Percentiles rank a stretch among this genome's conserved stretches.
phyloP scores from a whole-genome alignment of 2,113 vertebrate genomes.

The Dasypus novemcinctus region DNA sequence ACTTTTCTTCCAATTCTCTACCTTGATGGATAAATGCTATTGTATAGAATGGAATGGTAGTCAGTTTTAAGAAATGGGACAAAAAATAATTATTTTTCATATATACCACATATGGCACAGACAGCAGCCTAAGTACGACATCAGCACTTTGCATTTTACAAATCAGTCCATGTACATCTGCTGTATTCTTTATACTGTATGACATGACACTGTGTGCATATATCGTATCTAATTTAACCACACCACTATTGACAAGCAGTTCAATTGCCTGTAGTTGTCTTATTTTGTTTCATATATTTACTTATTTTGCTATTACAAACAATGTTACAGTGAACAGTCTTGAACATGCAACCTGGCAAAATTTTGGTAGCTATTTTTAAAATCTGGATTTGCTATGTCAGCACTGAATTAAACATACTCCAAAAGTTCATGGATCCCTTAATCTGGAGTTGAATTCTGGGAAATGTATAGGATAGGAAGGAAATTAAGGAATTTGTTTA shows the following conservation, averaged over 20 bases:
- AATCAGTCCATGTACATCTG: background rate
- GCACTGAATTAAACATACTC: background rate
- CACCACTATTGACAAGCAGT: background rate
- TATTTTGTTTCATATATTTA: background rate
- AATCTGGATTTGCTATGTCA: background rate
- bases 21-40: background rate
- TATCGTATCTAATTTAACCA: background rate
- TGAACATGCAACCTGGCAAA: background rate
- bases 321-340: background rate
- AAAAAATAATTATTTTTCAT: constrained; percentile 7
- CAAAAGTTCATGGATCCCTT: background rate
- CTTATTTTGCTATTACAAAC: background rate
- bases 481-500: background rate
- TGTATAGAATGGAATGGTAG: background rate
- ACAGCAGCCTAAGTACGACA: background rate
- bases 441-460: background rate
- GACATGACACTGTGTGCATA: background rate
- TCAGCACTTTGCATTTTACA: background rate
- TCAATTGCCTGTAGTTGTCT: background rate
- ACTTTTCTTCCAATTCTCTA: background rate
- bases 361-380: constrained; percentile 3
- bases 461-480: background rate
- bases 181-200: background rate
- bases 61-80: background rate
- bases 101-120: background rate